phyloP scores from a whole-genome alignment of 2,113 vertebrate genomes.

The Syngnathus scovelli region DNA sequence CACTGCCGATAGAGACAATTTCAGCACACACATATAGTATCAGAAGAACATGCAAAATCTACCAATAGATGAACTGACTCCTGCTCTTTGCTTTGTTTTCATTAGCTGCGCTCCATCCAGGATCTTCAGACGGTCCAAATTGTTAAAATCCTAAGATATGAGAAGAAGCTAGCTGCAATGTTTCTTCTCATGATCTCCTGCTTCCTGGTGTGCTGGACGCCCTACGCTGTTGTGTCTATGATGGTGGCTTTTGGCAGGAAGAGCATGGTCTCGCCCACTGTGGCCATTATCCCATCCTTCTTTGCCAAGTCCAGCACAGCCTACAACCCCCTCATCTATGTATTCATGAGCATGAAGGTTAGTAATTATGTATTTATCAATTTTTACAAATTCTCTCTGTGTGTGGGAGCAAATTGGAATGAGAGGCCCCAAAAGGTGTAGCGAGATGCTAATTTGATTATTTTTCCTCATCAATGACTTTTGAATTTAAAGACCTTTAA shows the following conservation, averaged over 20 bases:
- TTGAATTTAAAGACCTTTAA: not conserved
- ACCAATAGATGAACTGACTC: not conserved
- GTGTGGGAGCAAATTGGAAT: not conserved
- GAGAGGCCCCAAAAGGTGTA: not conserved
- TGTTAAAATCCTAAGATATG: constrained; percentile 83
- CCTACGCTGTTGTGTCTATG: constrained; percentile 82
- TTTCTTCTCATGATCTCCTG: constrained; percentile 84
- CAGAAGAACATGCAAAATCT: not conserved
- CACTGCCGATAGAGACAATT: not conserved
- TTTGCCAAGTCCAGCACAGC: constrained; percentile 86
- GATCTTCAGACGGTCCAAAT: constrained; percentile 86
- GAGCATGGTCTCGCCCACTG: constrained; percentile 77
- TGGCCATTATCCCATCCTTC: constrained; percentile 82
- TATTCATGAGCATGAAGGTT: constrained; percentile 91
- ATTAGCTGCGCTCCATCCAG: constrained; percentile 81
- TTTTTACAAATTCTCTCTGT: not conserved
- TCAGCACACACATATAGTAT: constrained; percentile 5
- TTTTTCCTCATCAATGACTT: constrained; percentile 2
- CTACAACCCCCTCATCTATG: constrained; percentile 87
- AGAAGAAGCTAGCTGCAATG: constrained; percentile 88
- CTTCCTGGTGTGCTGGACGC: constrained; percentile 87
- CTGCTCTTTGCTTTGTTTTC: constrained; percentile 2
- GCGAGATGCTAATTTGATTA: not conserved
- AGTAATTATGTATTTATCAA: constrained; percentile 3
- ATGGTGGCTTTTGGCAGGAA: constrained; percentile 79